Base-by-base conservation (phyloP, 2,113 vertebrate species). In the Otis tarda region DNA sequence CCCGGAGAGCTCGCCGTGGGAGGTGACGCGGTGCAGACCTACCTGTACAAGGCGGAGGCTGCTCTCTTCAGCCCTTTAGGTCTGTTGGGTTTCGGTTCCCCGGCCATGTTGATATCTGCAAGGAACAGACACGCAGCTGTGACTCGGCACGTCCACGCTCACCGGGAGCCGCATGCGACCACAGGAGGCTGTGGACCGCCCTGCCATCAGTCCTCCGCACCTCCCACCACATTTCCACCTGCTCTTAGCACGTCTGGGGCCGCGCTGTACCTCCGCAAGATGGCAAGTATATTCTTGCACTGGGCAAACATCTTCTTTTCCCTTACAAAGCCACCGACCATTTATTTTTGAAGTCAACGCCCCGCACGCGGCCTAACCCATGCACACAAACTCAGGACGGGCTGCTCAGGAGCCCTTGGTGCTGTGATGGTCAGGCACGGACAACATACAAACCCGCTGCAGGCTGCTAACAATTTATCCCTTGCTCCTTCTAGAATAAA, bases 41-140 rank as follows among this genome's bases (percentile, higher is more conserved):
- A 99, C 99, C 99, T 99, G 98, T 99, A 99, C 81, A 99, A 97
- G 16, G 99, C 95, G 22, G 98, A 98, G 45, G 98, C 98, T 39
- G 98, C 98, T 95, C 99, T 98, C 98, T 99, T 99, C 96, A 99
- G 97, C 53, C 98, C 98, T 96, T 99, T 99, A 45, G 98, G 98
- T 97, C 99, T 98, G 95, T 97, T 98, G 30, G 99, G 99, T 83
- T 98, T 99, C 35, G 99, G 99, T 84, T 99, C 99, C 91, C 99
- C 99, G 2, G 99, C 99, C 99, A 99, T 99, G 97, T 99, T 99
- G 97, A 99, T 98, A 94, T 99, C 99, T 99, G 98, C 76, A 85
- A 95, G 33, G 59, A 97, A 68, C 24, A 33, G 94, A 83, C 60
- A 97, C 1, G 4, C 57, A 91, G 83, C 78, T 92, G 92, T 41